Conservation (phyloP, 2,113 vertebrate genomes). For the Stegostoma tigrinum region DNA sequence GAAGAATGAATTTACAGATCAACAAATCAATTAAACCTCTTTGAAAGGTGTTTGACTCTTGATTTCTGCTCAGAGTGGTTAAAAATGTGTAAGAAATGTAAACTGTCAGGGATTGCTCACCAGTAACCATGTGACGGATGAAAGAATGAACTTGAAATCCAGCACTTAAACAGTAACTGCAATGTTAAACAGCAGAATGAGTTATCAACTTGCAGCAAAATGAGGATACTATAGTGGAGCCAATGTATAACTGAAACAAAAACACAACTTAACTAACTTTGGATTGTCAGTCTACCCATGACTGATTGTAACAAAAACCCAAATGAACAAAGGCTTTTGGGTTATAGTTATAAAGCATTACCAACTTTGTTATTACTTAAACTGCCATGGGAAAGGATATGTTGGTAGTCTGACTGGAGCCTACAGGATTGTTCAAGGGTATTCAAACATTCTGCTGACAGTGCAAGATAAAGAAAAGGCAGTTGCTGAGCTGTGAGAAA, state of each 20-base stretch:
- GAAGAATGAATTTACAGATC: not conserved
- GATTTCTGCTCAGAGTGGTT: not conserved
- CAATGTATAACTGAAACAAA: not conserved
- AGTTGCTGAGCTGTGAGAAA: not conserved
- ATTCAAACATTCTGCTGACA: not conserved
- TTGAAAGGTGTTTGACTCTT: not conserved
- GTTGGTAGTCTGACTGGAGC: not conserved
- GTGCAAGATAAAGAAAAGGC: not conserved
- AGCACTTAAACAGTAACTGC: not conserved
- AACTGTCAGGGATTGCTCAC: not conserved
- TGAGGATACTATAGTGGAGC: not conserved
- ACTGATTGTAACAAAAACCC: slow-evolving; percentile 2
- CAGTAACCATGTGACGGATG: not conserved
- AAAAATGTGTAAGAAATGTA: not conserved
- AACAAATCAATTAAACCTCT: not conserved
- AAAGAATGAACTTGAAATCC: not conserved
- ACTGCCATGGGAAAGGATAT: not conserved
- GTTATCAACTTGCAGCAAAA: not conserved
- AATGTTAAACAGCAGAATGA: not conserved
- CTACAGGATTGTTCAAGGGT: not conserved
- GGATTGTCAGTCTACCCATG: not conserved
- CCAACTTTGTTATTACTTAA: not conserved
- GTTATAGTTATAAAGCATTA: not conserved
- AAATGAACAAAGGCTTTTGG: not conserved
- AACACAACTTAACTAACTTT: not conserved